Percentiles rank a stretch among this genome's conserved stretches.
Conservation (phyloP, 2,888 invertebrate species). For the Andrena bucephala region DNA sequence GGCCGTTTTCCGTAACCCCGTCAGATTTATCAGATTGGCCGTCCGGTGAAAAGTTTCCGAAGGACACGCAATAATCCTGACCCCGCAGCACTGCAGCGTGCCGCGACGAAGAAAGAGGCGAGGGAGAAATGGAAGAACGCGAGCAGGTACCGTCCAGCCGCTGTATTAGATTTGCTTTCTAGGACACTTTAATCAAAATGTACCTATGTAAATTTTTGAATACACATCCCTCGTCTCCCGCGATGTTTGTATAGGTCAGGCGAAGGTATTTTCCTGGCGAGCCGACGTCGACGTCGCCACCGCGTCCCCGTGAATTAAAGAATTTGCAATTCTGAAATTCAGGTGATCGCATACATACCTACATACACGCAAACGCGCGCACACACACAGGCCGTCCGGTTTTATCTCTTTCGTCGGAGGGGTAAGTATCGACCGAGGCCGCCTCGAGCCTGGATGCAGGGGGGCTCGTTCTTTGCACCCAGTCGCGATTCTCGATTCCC, state of each 20-base stretch:
- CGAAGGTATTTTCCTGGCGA: slow-evolving; percentile 83
- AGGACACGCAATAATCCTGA: slow-evolving; percentile 71
- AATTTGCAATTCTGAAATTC: slow-evolving; percentile 85
- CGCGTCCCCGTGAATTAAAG: slow-evolving; percentile 83
- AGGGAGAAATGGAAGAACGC: slow-evolving; percentile 32
- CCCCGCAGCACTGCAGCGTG: slow-evolving; percentile 28
- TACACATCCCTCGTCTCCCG: slow-evolving; percentile 83
- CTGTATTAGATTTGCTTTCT: slow-evolving; percentile 85
- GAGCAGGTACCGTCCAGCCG: slow-evolving; percentile 57
- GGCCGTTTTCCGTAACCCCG: slow-evolving; percentile 58
- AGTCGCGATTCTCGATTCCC: not conserved
- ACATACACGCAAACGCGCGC: slow-evolving; percentile 67
- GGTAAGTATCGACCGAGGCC: slow-evolving; percentile 67
- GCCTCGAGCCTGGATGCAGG: slow-evolving; percentile 32
- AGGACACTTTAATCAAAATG: slow-evolving; percentile 85
- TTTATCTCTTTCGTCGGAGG: slow-evolving; percentile 67
- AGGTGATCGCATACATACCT: slow-evolving; percentile 77
- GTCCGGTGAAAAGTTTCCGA: slow-evolving; percentile 64
- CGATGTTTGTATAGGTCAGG: slow-evolving; percentile 85
- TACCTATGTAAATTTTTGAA: slow-evolving; percentile 86
- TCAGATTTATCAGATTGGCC: slow-evolving; percentile 53
- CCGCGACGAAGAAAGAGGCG: slow-evolving; percentile 27
- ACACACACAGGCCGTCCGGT: slow-evolving; percentile 72
- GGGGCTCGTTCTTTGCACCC: slow-evolving; percentile 12
- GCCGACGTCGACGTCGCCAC: slow-evolving; percentile 66